Evolutionary conservation across 2,113 vertebrate species (phyloP), one percentile per base, ranked within the genome.

Genomic region (Stegastes partitus): DNA sequence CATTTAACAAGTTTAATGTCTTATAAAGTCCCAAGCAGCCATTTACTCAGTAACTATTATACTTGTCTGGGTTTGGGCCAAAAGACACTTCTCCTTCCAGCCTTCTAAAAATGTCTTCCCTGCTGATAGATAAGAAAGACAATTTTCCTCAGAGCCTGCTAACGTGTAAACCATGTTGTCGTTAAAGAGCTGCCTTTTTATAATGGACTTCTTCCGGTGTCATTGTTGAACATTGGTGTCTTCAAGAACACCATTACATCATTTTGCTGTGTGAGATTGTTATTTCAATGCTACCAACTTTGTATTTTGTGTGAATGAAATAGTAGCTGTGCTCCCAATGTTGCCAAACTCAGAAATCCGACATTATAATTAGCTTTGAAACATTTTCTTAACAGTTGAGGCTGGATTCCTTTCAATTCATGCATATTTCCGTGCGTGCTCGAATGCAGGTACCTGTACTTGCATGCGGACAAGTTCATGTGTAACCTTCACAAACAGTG

Each of bases 401-500:
- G 11, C 34, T 68, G 19, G 8, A 58, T 53, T 19, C 15, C 4
- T 49, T 62, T 19, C 19, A 47, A 57, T 65, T 68, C 68, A 11
- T 25, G 3, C 2, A 31, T 15, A 1, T 51, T 50, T 64, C 28
- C 70, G 31, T 44, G 31, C 21, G 22, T 42, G 25, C 57, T 54
- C 31, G 42, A 39, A 49, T 56, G 25, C 9, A 44, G 19, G 23
- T 77, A 47, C 70, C n/a, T 79, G 71, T 59, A 8, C 16, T 21
- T 68, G 45, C 75, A 70, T 26, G 65, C 22, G 14, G 34, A 59
- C 50, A 74, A 62, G 47, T 85, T 84, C 61, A 72, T 68, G 74
- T 66, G 65, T 85, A 85, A 82, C 74, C 64, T 85, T 76, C 75
- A 80, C 75, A 87, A 90, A 87, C 69, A 90, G 68, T 51, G 70